Percentiles rank a stretch among this genome's conserved stretches.
Conservation (phyloP, 1,140 invertebrate genomes). For the Ceratina australensis region DNA sequence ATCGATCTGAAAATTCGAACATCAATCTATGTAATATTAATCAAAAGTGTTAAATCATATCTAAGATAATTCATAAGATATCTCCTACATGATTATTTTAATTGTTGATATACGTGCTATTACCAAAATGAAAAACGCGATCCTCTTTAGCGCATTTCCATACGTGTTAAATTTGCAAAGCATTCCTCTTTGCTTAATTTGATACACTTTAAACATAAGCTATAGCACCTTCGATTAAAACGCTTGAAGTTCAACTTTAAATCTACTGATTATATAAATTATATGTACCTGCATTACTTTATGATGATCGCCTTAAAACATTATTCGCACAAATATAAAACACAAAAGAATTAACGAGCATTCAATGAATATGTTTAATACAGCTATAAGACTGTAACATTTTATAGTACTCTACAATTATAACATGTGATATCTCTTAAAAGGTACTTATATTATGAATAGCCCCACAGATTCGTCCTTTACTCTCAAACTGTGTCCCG, state of each 20-base stretch:
- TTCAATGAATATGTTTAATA: constrained; percentile 64
- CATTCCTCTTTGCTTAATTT: constrained; percentile 44
- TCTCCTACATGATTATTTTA: neutral
- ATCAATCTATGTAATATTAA: neutral
- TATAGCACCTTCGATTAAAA: constrained; percentile 61
- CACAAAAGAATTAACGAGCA: constrained; percentile 63
- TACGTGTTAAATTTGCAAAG: constrained; percentile 48
- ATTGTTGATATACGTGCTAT: neutral
- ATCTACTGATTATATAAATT: constrained; percentile 25
- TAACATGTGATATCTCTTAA: constrained; percentile 74
- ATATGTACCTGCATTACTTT: constrained; percentile 34
- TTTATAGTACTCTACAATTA: constrained; percentile 73
- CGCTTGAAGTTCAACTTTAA: constrained; percentile 61
- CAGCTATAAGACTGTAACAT: constrained; percentile 71
- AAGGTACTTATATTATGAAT: constrained; percentile 69
- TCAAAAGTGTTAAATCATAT: neutral
- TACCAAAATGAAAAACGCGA: constrained; percentile 17
- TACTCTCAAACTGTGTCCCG: constrained; percentile 47
- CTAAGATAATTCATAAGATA: neutral
- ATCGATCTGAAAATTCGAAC: constrained; percentile 10
- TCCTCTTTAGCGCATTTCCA: constrained; percentile 53
- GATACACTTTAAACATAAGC: constrained; percentile 49
- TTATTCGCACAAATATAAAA: constrained; percentile 57
- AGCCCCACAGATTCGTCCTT: constrained; percentile 65
- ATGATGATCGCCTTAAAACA: constrained; percentile 55